Conservation (phyloP, 2,797 vertebrate genomes). For the Lutjanus argentimaculatus region DNA sequence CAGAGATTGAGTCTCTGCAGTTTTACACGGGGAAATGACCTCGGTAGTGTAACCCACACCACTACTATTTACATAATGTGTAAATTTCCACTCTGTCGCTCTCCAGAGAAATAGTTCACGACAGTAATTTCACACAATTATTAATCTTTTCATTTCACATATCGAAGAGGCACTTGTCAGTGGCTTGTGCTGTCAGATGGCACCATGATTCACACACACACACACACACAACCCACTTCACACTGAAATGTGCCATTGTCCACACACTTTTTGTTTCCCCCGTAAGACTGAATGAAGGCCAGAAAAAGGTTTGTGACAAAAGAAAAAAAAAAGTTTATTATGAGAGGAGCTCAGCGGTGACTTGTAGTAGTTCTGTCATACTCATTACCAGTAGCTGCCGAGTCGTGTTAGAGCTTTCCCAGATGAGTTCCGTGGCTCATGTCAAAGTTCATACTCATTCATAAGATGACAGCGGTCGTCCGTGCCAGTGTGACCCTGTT, state of each 20-base stretch:
- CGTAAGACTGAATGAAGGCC: slow-evolving; percentile 57
- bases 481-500: slow-evolving; percentile 35
- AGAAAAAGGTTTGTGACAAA: slow-evolving; percentile 58
- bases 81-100: slow-evolving; percentile 22
- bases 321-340: slow-evolving; percentile 33
- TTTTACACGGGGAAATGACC: slow-evolving; percentile 1
- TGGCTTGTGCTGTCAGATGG: slow-evolving; percentile 73
- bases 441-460: slow-evolving; percentile 64
- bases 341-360: slow-evolving; percentile 55
- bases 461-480: slow-evolving; percentile 25
- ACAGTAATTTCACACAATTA: slow-evolving; percentile 38
- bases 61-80: slow-evolving; percentile 36
- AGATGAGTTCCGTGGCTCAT: slow-evolving; percentile 52
- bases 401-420: slow-evolving; percentile 45
- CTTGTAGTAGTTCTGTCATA: slow-evolving; percentile 50
- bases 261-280: slow-evolving; percentile 68
- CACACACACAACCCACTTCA: slow-evolving; percentile 56
- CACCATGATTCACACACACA: slow-evolving; percentile 69
- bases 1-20: neutral
- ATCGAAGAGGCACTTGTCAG: slow-evolving; percentile 50
- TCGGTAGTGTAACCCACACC: neutral
- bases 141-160: slow-evolving; percentile 53
- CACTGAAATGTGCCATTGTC: slow-evolving; percentile 56
- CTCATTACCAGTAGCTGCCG: slow-evolving; percentile 45
- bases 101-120: slow-evolving; percentile 9